These are phyloP conservation scores for Phenganax subtilis DNA, from an alignment of 92 coral and sea anemone genomes.

Conservation along the genomic window DNA sequence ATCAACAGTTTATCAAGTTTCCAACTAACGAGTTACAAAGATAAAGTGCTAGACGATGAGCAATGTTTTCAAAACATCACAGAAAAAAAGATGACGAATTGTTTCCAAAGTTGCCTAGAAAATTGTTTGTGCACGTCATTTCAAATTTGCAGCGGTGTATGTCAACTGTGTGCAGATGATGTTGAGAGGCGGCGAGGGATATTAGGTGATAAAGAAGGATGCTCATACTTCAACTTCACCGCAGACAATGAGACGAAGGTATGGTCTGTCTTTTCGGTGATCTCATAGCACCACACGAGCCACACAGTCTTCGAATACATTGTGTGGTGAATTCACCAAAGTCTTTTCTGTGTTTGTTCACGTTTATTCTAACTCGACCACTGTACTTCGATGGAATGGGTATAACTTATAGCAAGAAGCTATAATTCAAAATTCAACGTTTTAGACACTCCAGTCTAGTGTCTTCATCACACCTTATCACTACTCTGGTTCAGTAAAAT, in stretches of 20 bases:
- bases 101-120: slow-evolving; percentile 2
- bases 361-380: too few species aligned
- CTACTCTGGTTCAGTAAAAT: too few species aligned
- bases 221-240: slow-evolving; percentile 5
- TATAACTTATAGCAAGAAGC: too few species aligned
- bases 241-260: neutral
- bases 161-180: slow-evolving; percentile 8
- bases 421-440: too few species aligned
- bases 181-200: neutral
- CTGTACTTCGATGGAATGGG: too few species aligned
- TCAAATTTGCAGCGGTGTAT: slow-evolving; percentile 1
- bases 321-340: too few species aligned
- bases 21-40: neutral
- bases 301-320: too few species aligned
- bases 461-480: too few species aligned
- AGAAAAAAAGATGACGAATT: neutral
- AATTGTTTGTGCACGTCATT: slow-evolving; percentile 11
- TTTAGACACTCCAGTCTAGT: too few species aligned
- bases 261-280: neutral
- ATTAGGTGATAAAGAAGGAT: slow-evolving; percentile 7
- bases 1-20: neutral
- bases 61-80: slow-evolving; percentile 5
- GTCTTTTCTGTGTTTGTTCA: too few species aligned
- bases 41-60: neutral
- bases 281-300: too few species aligned